These are phyloP conservation scores for Oryzias celebensis DNA, from an alignment of 2,113 vertebrate genomes.

Conservation along the genomic window DNA sequence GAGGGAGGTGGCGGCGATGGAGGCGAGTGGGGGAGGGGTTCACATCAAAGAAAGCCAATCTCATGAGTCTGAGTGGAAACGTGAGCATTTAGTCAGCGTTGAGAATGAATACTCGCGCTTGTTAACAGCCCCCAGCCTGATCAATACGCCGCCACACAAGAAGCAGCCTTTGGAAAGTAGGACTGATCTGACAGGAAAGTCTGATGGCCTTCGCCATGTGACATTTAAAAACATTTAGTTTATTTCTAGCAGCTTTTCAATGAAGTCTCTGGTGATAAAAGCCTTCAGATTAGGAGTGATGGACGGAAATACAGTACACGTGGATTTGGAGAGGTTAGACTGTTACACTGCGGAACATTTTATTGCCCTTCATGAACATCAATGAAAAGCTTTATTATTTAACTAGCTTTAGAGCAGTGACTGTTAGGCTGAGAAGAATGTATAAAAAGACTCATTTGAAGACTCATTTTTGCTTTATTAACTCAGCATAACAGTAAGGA, in stretches of 20 bases:
- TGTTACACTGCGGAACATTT: neutral
- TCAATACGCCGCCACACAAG: conserved; percentile 27
- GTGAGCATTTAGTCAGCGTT: conserved; percentile 30
- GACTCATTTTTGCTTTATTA: no score
- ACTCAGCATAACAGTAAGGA: no score
- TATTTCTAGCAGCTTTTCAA: no score
- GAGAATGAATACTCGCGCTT: conserved; percentile 22
- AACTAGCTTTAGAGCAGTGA: conserved; percentile 38
- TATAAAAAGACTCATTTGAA: no score
- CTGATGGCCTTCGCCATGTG: neutral
- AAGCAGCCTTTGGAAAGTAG: conserved; percentile 17
- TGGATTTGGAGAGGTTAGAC: no score
- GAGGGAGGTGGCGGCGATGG: neutral
- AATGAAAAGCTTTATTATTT: conserved; percentile 29
- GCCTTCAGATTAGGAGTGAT: conserved; percentile 35
- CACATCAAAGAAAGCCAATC: conserved; percentile 58
- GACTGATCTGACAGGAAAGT: conserved; percentile 22
- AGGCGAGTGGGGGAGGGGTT: conserved; percentile 1
- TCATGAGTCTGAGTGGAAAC: conserved; percentile 26
- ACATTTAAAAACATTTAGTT: conserved; percentile 1
- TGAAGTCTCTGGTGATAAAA: conserved; percentile 26
- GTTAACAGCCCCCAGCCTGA: conserved; percentile 15
- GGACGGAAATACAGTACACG: neutral
- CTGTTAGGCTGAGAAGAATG: conserved; percentile 11
- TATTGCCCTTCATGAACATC: conserved; percentile 40